A percentile compares a stretch with the other conserved stretches of the same genome.
Conservation (phyloP, 2,797 vertebrate genomes). For the Aulostomus chinensis region DNA sequence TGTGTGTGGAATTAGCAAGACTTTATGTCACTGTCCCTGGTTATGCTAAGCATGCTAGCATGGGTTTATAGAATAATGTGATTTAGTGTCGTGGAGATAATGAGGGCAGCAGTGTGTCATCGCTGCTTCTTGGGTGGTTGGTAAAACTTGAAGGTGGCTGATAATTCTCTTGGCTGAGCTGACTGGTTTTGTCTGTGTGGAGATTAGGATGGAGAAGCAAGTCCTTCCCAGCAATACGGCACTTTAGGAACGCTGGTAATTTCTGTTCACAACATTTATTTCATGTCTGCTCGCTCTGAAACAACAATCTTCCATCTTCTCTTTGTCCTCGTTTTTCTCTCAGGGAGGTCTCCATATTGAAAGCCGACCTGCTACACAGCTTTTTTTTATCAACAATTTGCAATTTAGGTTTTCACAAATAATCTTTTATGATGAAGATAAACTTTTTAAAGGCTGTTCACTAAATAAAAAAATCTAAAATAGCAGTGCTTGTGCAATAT, state of each 20-base stretch:
- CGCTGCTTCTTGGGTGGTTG: constrained; percentile 29
- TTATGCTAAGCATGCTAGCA: constrained; percentile 39
- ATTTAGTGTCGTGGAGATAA: constrained; percentile 36
- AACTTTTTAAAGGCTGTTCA: too few relatives aligned
- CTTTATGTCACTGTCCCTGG: constrained; percentile 65
- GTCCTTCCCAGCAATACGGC: constrained; percentile 4
- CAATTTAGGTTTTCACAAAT: not conserved
- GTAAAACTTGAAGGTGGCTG: constrained; percentile 34
- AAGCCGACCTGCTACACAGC: too few relatives aligned
- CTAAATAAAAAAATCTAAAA: too few relatives aligned
- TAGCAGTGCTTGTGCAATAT: too few relatives aligned
- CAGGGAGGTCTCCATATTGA: too few relatives aligned
- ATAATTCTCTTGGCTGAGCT: constrained; percentile 36
- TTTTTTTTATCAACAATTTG: too few relatives aligned
- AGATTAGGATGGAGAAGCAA: constrained; percentile 28
- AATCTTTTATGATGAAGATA: not conserved
- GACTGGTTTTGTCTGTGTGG: constrained; percentile 37
- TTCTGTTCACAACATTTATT: not conserved
- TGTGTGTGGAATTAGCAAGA: constrained; percentile 58
- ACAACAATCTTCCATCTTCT: too few relatives aligned
- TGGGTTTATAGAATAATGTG: constrained; percentile 48
- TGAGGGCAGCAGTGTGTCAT: constrained; percentile 36
- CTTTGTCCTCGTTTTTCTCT: too few relatives aligned
- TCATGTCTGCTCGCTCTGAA: too few relatives aligned
- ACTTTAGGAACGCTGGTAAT: constrained; percentile 12